Evolutionary conservation across 2,888 invertebrate genomes (phyloP).

Genomic region (Thysanoteuthis rhombus): DNA sequence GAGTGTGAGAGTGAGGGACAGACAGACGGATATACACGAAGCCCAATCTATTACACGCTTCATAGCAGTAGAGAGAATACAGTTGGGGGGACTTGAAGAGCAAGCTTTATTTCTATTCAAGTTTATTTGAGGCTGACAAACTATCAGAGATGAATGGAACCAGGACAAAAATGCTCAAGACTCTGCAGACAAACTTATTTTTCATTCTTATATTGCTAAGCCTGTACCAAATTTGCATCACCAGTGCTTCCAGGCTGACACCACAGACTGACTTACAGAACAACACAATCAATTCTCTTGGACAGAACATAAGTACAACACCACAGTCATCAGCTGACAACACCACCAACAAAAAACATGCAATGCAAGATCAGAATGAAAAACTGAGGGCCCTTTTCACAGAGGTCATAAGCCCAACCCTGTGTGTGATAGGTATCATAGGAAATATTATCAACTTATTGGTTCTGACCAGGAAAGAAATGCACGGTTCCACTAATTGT

Average conservation of each 20-base stretch:
- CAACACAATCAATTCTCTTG: neutral
- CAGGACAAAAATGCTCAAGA: neutral
- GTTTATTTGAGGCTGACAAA: neutral
- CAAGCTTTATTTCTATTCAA: neutral
- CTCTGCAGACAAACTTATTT: neutral
- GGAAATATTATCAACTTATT: constrained; percentile 45
- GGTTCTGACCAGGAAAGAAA: constrained; percentile 43
- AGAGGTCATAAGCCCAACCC: constrained; percentile 37
- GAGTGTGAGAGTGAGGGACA: neutral
- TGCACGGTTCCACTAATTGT: constrained; percentile 43
- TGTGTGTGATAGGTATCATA: constrained; percentile 42
- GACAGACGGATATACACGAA: neutral
- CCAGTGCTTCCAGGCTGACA: neutral
- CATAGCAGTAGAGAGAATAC: neutral
- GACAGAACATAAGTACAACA: neutral
- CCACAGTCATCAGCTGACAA: neutral
- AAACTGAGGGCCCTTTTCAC: constrained; percentile 27
- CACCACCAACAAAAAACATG: constrained; percentile 35
- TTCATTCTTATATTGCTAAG: neutral
- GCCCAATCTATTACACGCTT: neutral
- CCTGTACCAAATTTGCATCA: neutral
- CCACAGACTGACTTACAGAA: neutral
- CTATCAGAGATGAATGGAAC: neutral
- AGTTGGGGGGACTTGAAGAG: too few relatives aligned
- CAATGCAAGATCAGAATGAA: constrained; percentile 27